Evolutionary conservation across 1,140 invertebrate genomes (phyloP).

Genomic region (Campoletis sonorensis): DNA sequence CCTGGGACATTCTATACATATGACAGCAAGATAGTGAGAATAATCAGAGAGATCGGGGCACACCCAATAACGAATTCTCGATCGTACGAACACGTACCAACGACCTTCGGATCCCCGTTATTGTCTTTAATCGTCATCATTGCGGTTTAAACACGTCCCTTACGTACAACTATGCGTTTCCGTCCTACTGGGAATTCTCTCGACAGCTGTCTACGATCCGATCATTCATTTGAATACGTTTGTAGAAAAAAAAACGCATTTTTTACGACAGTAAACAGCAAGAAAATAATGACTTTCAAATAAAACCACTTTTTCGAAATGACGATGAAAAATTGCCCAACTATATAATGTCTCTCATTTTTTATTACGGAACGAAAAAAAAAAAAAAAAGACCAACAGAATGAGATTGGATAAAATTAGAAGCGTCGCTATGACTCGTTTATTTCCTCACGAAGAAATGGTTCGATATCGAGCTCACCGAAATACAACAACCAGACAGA

Average conservation of each 20-base stretch:
- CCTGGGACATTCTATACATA: background rate
- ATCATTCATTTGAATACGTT: background rate
- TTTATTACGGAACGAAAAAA: no score
- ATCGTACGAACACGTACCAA: constrained; percentile 37
- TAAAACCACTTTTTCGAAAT: no score
- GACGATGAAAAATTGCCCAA: no score
- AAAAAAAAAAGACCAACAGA: no score
- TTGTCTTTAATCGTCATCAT: constrained; percentile 26
- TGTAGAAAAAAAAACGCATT: background rate
- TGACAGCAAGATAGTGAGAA: background rate
- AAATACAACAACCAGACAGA: no score
- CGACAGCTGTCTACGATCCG: background rate
- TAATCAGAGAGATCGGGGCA: background rate
- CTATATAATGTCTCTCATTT: no score
- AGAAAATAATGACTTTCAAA: background rate
- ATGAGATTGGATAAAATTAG: no score
- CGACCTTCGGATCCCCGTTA: constrained; percentile 44
- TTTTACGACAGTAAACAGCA: background rate
- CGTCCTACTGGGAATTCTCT: constrained; percentile 40
- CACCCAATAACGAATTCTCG: constrained; percentile 40
- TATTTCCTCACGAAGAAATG: no score
- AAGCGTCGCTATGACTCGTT: no score
- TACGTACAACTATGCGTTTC: constrained; percentile 44
- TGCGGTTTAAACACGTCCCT: background rate
- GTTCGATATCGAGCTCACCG: no score